Base-by-base conservation (phyloP, 2,113 vertebrate species). In the Lanius collurio region DNA sequence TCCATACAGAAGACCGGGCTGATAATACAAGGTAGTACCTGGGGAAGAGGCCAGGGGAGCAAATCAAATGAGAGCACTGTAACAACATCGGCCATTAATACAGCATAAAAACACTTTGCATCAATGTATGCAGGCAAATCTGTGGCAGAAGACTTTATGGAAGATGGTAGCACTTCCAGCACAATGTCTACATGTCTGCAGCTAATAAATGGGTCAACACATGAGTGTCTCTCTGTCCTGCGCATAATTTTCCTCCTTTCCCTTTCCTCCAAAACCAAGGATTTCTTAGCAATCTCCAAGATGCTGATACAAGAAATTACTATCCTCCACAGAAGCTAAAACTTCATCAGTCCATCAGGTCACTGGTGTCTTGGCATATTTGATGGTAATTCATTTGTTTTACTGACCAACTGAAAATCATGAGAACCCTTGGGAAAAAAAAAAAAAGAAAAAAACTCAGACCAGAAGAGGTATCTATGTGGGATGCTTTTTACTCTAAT, bases 21-120 rank as follows among this genome's bases (percentile, higher is more conserved):
- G 99, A 83, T 99, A 99, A 94, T 99, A 99, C 31, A 99, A 97
- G 33, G 98, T 97, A 0, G 99, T 99, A 92, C 99, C 99, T 99
- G 67, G 27, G 30, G 63, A 71, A 83, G n/a, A 65, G 5, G 18
- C 4, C 62, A 41, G 17, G 2, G 5, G 7, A 57, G 21, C 37
- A 89, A 68, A 71, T 6, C 31, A 59, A 59, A 88, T 15, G 5
- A 86, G 9, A 87, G 50, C 2, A 0, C 55, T 24, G 12, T 16
- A 41, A 70, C 44, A 57, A 77, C 27, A 23, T 5, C 10, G 39
- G 31, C 18, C 12, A 27, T 20, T 44, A n/a, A 35, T 52, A 35
- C 11, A 70, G 19, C 10, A 41, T 6, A 67, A 93, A 87, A 59
- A 42, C 5, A 41, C 27, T 53, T 59, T 22, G 24, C 78, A 79